Percentiles rank a stretch among this genome's conserved stretches.
phyloP scores from a whole-genome alignment of 2,113 vertebrate genomes.

The Corydoras sp. region DNA sequence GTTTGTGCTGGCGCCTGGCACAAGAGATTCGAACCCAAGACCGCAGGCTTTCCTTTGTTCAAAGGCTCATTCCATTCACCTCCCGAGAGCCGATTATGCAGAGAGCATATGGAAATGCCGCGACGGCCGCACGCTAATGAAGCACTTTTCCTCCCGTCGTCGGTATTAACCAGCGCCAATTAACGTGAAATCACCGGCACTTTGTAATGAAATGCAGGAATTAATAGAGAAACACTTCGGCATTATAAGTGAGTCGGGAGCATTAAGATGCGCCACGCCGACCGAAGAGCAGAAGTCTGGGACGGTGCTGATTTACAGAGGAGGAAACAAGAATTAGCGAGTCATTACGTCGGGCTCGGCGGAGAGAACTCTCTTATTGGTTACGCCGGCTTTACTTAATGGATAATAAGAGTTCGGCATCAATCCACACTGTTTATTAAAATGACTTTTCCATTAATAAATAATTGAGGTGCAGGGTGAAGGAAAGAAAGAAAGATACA shows the following conservation, averaged over 20 bases:
- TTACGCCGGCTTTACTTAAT: too few species aligned
- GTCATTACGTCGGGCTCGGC: not conserved
- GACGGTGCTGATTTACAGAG: not conserved
- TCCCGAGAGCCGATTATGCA: too few species aligned
- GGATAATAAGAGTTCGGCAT: too few species aligned
- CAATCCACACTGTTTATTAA: too few species aligned
- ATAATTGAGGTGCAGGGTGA: too few species aligned
- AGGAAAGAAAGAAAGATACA: too few species aligned
- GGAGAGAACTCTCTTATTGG: not conserved
- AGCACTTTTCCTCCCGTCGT: not conserved
- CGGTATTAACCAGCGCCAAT: slow-evolving; percentile 52
- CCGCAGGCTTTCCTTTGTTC: too few species aligned
- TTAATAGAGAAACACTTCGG: slow-evolving; percentile 49
- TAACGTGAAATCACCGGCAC: slow-evolving; percentile 51
- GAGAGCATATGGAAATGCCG: too few species aligned
- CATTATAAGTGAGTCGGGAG: slow-evolving; percentile 46
- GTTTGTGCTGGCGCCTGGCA: too few species aligned
- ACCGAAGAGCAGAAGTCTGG: not conserved
- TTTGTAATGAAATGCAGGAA: slow-evolving; percentile 54
- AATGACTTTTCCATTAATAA: too few species aligned
- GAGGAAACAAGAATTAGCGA: not conserved
- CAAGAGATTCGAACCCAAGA: too few species aligned
- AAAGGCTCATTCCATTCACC: too few species aligned
- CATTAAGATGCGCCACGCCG: slow-evolving; percentile 20
- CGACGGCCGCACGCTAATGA: not conserved